Evolutionary conservation across 2,888 invertebrate genomes (phyloP), one percentile per base, ranked within the genome.

Genomic region (Acleris literana): DNA sequence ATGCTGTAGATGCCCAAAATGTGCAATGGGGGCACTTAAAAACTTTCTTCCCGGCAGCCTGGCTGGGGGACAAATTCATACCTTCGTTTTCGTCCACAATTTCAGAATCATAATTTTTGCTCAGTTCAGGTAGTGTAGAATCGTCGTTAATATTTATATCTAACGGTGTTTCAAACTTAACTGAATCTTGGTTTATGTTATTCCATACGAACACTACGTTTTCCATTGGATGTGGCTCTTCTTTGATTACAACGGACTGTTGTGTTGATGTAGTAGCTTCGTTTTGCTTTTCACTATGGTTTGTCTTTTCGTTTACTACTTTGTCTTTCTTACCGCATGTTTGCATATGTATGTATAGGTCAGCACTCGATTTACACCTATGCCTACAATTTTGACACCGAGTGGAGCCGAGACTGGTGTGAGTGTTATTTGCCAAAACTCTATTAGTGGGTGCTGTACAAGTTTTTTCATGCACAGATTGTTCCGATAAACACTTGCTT

Each of bases 1-100:
- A 97, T 11, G 98, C 97, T 16, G 98, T 98, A 13, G 97, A 96
- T 6, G 98, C 97, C 96, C 97, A 97, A 85, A 98, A 98, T 64
- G 96, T 95, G 85, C 98, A 98, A 84, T 97, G 97, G 1, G 98
- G 97, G 85, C 98, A 98, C 88, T 97, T 97, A 89, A 97, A 98
- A 59, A 97, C 97, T 85, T 96, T 95, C 80, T 95, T 95, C 63
- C 95, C 94, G 16, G 94, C 93, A 5, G 95, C 94, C 81, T 94
- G 93, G 69, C 88, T 90, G 16, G 95, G 94, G 60, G 94, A 93
- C 60, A 95, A 93, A 74, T 94, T 83, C 95, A 95, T 80, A 80
- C 93, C 84, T 93, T 94, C 93, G 93, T 84, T 88, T 22, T 90
- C 90, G 68, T 89, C 90, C 3, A 83, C 82, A 39, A 82, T 79